Conservation (phyloP, 2,888 invertebrate species). For the Rhamphomyia laevipes region DNA sequence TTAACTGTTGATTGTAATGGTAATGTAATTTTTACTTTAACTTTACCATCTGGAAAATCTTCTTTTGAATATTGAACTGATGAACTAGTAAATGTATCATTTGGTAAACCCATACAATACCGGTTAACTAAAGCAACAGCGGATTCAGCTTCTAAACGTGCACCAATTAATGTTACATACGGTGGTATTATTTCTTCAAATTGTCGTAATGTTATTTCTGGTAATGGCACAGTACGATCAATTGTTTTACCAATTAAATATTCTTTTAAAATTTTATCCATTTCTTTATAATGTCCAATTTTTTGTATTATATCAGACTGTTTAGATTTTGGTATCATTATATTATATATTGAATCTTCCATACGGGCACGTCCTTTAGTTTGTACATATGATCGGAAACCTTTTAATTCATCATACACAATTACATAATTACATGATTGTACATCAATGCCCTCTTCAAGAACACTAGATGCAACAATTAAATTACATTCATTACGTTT, state of each 20-base stretch:
- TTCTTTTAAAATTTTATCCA: conserved; percentile 45
- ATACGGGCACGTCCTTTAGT: conserved; percentile 79
- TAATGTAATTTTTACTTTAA: conserved; percentile 44
- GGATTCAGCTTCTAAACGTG: conserved; percentile 18
- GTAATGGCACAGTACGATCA: conserved; percentile 42
- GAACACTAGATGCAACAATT: conserved; percentile 62
- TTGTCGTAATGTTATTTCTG: conserved; percentile 43
- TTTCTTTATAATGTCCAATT: conserved; percentile 39
- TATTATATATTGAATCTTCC: conserved; percentile 45
- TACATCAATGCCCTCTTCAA: conserved; percentile 86
- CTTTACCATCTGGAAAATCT: neutral
- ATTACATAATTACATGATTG: conserved; percentile 70
- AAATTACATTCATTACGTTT: conserved; percentile 49
- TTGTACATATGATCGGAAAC: conserved; percentile 76
- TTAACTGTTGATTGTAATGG: conserved; percentile 70
- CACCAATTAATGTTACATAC: conserved; percentile 17
- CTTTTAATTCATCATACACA: conserved; percentile 55
- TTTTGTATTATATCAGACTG: conserved; percentile 22
- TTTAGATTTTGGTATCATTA: conserved; percentile 40
- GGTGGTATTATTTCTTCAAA: conserved; percentile 37
- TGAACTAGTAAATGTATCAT: conserved; percentile 61
- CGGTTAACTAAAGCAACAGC: conserved; percentile 48
- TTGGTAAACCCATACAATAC: conserved; percentile 68
- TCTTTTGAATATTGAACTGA: conserved; percentile 37
- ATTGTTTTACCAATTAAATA: conserved; percentile 46